Percentiles rank a stretch among this genome's conserved stretches.
Conservation (phyloP, 1,140 invertebrate genomes). For the Halesus radiatus region DNA sequence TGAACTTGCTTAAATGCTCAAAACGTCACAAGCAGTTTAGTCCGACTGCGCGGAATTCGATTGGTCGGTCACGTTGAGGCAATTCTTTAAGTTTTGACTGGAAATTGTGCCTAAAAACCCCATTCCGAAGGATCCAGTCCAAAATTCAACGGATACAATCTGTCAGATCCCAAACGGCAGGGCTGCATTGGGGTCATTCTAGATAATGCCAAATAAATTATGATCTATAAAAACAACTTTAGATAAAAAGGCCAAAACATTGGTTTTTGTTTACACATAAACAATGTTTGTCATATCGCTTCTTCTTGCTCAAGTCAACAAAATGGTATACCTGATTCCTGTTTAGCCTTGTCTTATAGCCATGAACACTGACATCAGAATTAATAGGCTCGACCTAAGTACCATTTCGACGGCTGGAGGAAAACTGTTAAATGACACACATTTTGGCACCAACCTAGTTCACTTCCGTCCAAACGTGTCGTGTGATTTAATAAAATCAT, state of each 20-base stretch:
- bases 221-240: not conserved
- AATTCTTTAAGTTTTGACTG: slow-evolving; percentile 17
- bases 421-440: no score
- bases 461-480: no score
- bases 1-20: not conserved
- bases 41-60: not conserved
- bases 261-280: no score
- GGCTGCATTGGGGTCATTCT: not conserved
- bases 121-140: not conserved
- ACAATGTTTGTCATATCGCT: no score
- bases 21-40: slow-evolving; percentile 5
- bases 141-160: not conserved
- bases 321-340: not conserved
- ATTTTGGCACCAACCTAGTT: no score
- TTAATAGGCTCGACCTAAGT: no score
- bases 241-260: not conserved
- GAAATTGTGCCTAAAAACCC: not conserved
- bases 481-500: no score
- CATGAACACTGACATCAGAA: no score
- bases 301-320: not conserved
- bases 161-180: not conserved
- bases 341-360: no score
- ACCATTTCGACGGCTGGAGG: no score
- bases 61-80: not conserved
- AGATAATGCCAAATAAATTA: not conserved